Conservation (phyloP, 2,113 vertebrate species). For the Proteles cristata region DNA sequence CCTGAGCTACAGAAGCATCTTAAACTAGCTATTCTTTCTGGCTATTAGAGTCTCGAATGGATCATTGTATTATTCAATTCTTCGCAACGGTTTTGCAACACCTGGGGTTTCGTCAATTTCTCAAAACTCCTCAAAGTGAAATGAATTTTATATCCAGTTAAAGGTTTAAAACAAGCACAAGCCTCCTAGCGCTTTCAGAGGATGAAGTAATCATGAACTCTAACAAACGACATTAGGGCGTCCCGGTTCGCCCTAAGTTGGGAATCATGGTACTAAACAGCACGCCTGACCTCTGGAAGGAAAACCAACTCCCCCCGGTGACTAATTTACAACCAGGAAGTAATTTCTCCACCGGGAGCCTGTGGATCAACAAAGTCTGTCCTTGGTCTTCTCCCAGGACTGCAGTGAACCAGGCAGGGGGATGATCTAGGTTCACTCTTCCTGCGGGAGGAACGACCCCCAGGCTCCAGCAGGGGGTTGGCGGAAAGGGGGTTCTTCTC, state of each 20-base stretch:
- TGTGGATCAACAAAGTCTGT: background rate
- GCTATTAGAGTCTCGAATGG: background rate
- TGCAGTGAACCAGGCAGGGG: background rate
- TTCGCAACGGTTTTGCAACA: constrained; percentile 16
- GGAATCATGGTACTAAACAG: background rate
- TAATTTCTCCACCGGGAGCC: constrained; percentile 44
- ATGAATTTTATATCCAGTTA: constrained; percentile 55
- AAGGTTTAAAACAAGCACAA: constrained; percentile 44
- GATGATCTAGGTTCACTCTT: constrained; percentile 1
- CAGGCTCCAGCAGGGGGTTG: background rate
- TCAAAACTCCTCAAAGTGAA: constrained; percentile 56
- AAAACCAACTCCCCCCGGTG: constrained; percentile 60
- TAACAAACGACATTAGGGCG: constrained; percentile 60
- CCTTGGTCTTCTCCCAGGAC: background rate
- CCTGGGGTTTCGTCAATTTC: constrained; percentile 53
- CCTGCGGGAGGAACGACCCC: background rate
- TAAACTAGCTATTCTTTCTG: constrained; percentile 14
- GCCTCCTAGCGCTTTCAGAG: constrained; percentile 3
- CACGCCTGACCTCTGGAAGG: constrained; percentile 54
- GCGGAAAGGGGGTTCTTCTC: background rate
- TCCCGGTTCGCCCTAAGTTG: constrained; percentile 1
- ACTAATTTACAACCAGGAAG: constrained; percentile 70
- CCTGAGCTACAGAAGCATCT: background rate
- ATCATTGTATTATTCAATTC: background rate
- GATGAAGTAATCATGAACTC: constrained; percentile 65